Evolutionary conservation across 2,113 vertebrate species (phyloP), one percentile per base, ranked within the genome.

Genomic region (Microcebus lehilahytsara): DNA sequence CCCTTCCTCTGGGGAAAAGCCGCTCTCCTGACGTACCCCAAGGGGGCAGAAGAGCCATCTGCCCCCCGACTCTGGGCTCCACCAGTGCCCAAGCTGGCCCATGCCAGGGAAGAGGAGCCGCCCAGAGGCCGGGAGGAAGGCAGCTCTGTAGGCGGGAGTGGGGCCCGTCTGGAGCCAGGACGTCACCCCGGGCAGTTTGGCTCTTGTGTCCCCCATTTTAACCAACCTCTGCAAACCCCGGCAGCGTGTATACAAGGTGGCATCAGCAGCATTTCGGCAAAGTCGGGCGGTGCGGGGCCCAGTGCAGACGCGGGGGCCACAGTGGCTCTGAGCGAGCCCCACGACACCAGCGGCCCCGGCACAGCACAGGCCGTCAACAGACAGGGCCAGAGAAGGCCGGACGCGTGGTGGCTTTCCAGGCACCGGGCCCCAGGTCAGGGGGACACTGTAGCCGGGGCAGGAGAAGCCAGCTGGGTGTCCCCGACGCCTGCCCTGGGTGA

Each of bases 311-410:
- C 20, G 0, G 66, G 60, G 67, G 49, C 69, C 46, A 9, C 46
- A 3, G 80, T 37, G 72, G 37, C 40, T 62, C 11, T 12, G 51
- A 80, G 34, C n/a, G 60, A 37, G 37, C 64, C 80, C 71, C 56
- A 1, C 4, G 30, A 34, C 1, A 10, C 20, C 40, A 0, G 6
- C 2, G 32, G 32, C 22, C n/a, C 74, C 49, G 79, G 34, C 49
- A 14, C 71, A 20, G 0, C 25, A 40, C n/a, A 67, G 19, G 14
- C 11, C 27, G 20, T 72, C 60, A 56, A 3, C 34, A 27, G 22
- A 42, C 0, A 2, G 34, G 40, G 20, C 25, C 4, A 11, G 16
- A 4, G 40, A 58, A n/a, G 30, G 53, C 32, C 2, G 16, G 56
- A 37, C 34, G 25, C 27, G n/a, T 2, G 32, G 46, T 12, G 3